These are phyloP conservation scores for Erpornis zantholeuca DNA, from an alignment of 2,113 vertebrate genomes.

Conservation along the genomic window DNA sequence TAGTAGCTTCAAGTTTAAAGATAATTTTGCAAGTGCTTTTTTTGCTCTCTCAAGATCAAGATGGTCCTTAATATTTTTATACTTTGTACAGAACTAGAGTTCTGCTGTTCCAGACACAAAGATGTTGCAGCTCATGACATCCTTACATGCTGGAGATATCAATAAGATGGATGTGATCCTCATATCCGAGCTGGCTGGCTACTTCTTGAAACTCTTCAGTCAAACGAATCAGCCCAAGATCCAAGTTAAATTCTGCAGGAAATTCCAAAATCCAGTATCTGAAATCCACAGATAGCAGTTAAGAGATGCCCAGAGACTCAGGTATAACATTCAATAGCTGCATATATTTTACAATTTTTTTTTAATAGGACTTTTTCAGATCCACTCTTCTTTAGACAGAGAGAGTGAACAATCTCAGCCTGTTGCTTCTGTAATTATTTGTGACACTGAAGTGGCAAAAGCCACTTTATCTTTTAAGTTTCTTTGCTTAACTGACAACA, in stretches of 20 bases:
- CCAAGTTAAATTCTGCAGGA: slow-evolving; percentile 96
- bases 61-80: background rate
- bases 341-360: background rate
- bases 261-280: slow-evolving; percentile 98
- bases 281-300: slow-evolving; percentile 39
- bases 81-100: background rate
- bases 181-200: slow-evolving; percentile 84
- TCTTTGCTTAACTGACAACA: background rate
- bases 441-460: background rate
- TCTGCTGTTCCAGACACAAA: background rate
- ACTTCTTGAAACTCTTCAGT: slow-evolving; percentile 92
- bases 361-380: background rate
- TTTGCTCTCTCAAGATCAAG: background rate
- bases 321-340: background rate
- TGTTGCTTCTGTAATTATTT: background rate
- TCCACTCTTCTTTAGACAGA: background rate
- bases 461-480: background rate
- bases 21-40: background rate
- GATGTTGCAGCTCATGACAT: background rate
- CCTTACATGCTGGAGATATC: slow-evolving; percentile 98
- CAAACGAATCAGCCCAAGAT: slow-evolving; percentile 88
- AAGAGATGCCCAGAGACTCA: background rate
- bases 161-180: slow-evolving; percentile 90
- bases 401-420: background rate
- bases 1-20: background rate